Conservation (phyloP, 2,113 vertebrate genomes). For the Lepus americanus region DNA sequence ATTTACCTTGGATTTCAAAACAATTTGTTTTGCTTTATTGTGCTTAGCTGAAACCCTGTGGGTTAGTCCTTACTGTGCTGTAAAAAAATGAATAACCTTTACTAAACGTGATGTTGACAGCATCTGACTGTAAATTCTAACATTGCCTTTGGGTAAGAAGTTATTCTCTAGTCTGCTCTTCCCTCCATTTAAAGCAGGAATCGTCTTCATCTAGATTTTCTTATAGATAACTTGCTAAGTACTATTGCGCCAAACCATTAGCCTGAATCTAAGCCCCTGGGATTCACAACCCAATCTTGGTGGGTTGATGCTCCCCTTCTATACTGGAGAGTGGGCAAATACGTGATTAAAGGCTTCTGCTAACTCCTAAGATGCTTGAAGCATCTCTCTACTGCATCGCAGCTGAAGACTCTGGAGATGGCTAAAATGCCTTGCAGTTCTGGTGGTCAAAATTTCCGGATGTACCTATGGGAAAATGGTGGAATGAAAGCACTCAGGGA, state of each 20-base stretch:
- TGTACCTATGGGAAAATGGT: conserved; percentile 34
- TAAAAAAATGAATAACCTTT: conserved; percentile 9
- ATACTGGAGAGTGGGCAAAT: background rate
- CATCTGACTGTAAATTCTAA: conserved; percentile 50
- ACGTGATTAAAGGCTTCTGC: conserved; percentile 16
- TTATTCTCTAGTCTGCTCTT: background rate
- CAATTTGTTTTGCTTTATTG: conserved; percentile 55
- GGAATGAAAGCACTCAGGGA: conserved; percentile 2
- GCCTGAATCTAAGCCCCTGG: conserved; percentile 22
- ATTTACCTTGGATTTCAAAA: conserved; percentile 65
- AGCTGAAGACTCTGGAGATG: background rate
- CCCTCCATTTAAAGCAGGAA: background rate
- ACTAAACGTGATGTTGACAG: conserved; percentile 50
- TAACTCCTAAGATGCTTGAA: background rate
- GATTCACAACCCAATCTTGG: background rate
- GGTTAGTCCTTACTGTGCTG: conserved; percentile 47
- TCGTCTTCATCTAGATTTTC: conserved; percentile 15
- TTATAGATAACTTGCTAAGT: conserved; percentile 38
- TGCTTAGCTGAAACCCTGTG: conserved; percentile 16
- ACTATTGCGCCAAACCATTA: conserved; percentile 51
- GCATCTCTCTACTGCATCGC: conserved; percentile 15
- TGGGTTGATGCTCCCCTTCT: background rate
- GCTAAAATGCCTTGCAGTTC: conserved; percentile 33
- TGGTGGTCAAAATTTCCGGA: conserved; percentile 29
- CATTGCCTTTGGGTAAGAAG: conserved; percentile 13